These are phyloP conservation scores for Halcyon badia DNA, from an alignment of 2,797 vertebrate species.

Conservation along the genomic window DNA sequence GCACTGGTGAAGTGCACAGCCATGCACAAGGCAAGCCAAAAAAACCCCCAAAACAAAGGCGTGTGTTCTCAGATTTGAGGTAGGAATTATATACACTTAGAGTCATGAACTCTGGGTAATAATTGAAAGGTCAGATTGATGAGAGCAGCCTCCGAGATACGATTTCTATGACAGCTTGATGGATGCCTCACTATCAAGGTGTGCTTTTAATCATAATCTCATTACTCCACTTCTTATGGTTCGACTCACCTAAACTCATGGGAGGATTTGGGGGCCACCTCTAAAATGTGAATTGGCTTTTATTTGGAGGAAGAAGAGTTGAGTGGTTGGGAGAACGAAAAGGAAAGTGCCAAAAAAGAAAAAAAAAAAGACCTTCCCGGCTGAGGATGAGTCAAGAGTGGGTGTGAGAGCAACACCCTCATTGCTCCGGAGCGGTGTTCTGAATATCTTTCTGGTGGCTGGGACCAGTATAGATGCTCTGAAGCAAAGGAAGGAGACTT, in stretches of 20 bases:
- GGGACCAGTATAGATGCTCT: background rate
- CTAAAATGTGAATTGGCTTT: constrained; percentile 66
- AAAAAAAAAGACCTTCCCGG: background rate
- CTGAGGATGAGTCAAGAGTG: background rate
- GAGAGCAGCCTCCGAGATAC: constrained; percentile 77
- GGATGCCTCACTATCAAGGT: constrained; percentile 82
- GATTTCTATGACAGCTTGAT: constrained; percentile 83
- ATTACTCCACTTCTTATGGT: constrained; percentile 82
- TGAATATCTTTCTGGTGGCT: background rate
- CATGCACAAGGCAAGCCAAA: background rate
- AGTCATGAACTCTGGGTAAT: constrained; percentile 77
- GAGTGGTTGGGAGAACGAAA: constrained; percentile 22
- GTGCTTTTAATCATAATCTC: constrained; percentile 85
- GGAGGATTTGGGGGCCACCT: constrained; percentile 72
- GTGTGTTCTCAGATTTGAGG: constrained; percentile 40
- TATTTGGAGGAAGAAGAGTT: constrained; percentile 57
- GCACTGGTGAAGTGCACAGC: background rate
- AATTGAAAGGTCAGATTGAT: constrained; percentile 85
- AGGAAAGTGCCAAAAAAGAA: background rate
- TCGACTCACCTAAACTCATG: constrained; percentile 77
- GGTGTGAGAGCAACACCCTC: background rate
- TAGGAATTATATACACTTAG: constrained; percentile 65
- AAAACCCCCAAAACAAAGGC: constrained; percentile 1
- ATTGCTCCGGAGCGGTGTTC: background rate
- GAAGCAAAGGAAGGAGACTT: background rate